These are phyloP conservation scores for Conus ventricosus DNA, from an alignment of 1,140 invertebrate species.

Conservation along the genomic window DNA sequence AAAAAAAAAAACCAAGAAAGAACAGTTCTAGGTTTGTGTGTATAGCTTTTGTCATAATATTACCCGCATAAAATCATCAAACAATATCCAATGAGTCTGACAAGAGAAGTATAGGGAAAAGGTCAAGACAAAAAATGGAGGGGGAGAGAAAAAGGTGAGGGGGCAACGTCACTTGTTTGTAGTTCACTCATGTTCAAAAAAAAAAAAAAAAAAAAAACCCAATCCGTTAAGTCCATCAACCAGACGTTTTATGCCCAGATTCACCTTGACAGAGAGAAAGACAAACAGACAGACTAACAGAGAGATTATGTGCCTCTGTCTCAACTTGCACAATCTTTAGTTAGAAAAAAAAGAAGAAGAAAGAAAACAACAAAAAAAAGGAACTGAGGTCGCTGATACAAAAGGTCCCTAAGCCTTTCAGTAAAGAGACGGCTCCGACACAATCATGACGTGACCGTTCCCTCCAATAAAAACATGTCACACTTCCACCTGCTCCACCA, in stretches of 20 bases:
- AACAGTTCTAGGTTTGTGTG: neutral
- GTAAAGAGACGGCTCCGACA: no score
- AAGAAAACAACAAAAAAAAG: neutral
- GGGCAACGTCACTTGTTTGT: no score
- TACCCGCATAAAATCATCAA: slow-evolving; percentile 7
- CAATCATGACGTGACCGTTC: neutral
- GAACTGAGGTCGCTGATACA: neutral
- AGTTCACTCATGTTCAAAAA: no score
- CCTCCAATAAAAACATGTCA: no score
- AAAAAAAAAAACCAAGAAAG: neutral
- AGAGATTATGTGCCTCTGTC: neutral
- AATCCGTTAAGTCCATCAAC: no score
- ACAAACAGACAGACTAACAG: neutral
- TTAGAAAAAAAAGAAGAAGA: no score
- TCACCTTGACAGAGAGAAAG: neutral
- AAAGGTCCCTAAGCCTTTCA: neutral
- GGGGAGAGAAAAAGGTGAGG: neutral
- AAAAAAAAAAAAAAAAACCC: no score
- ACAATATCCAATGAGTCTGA: neutral
- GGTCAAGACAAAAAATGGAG: neutral
- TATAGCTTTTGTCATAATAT: neutral
- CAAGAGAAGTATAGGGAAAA: neutral
- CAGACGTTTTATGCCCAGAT: no score
- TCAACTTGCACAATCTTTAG: no score
- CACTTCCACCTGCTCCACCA: no score